Evolutionary conservation across 2,113 vertebrate genomes (phyloP).

Genomic region (Circaetus gallicus): DNA sequence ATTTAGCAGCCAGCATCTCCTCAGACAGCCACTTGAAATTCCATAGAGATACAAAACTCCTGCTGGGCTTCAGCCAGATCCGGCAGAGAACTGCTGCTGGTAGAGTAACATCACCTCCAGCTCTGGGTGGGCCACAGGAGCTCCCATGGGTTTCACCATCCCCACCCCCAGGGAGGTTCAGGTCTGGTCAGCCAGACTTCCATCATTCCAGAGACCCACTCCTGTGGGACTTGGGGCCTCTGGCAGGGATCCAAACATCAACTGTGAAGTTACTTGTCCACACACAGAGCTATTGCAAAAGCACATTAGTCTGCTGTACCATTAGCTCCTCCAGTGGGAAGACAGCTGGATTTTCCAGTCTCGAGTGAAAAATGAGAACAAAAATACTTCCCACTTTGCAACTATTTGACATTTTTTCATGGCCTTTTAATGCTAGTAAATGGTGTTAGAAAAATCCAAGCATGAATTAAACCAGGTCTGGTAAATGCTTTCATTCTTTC

Average conservation of each 20-base stretch:
- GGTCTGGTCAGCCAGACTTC: background rate
- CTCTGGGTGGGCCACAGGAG: background rate
- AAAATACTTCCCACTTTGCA: background rate
- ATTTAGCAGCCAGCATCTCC: background rate
- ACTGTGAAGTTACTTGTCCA: background rate
- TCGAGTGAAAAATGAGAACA: background rate
- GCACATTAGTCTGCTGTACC: background rate
- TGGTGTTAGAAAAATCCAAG: background rate
- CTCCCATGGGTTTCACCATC: background rate
- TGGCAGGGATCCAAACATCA: background rate
- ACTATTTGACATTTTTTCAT: background rate
- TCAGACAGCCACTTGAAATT: background rate
- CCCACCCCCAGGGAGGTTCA: background rate
- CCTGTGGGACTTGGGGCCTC: background rate
- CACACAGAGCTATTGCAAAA: background rate
- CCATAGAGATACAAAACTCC: background rate
- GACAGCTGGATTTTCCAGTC: background rate
- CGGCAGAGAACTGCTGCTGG: background rate
- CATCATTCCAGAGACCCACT: background rate
- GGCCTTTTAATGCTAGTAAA: background rate
- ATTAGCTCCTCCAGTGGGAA: background rate
- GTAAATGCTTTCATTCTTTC: background rate
- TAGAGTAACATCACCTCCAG: background rate
- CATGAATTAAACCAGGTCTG: background rate
- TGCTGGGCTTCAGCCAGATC: background rate